Base-by-base conservation (phyloP, 2,797 vertebrate genomes). In the Pseudochaenichthys georgianus region DNA sequence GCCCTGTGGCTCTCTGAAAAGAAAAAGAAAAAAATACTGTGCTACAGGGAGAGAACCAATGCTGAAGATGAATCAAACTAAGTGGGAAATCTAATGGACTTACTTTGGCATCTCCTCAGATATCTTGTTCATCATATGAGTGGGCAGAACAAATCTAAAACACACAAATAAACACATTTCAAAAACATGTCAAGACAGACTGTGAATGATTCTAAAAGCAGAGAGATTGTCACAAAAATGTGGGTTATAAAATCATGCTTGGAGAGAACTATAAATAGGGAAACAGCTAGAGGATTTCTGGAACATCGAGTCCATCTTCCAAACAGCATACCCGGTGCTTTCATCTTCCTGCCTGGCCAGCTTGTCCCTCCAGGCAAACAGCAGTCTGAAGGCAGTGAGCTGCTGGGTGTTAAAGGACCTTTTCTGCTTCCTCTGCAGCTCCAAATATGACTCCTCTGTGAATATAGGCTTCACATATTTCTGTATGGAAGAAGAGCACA, bases 81-180 rank as follows among this genome's bases (percentile, higher is more conserved):
- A 67, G 4, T 34, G 19, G 34, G 21, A 75, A 58, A 67, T 52
- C 19, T 28, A 59, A 42, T 65, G 2, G 54, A 94, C 97, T 96
- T 95, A 99, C 98, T 96, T 98, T 9, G 98, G 98, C 78, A 99
- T 93, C 67, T 97, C 96, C 72, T 99, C 98, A 0, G 97, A 93
- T 48, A 99, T 97, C 93, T 99, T 99, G 65, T 93, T 90, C 89
- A 99, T 93, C 98, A 99, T 99, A 58, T 99, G 98, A 83, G 97
- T 98, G 38, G 98, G 98, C 9, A 99, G 89, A 41, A 98, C 84
- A 0, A 97, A 99, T 64, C 98, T 99, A 86, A 38, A 41, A 84
- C 21, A 69, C 34, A 86, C 45, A 74, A 77, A 67, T 3, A 70
- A 64, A 8, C 46, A 1, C 1, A 17, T 3, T 62, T 75, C 55